Base-by-base conservation (phyloP, 2,888 invertebrate species). In the Clanis bilineata region DNA sequence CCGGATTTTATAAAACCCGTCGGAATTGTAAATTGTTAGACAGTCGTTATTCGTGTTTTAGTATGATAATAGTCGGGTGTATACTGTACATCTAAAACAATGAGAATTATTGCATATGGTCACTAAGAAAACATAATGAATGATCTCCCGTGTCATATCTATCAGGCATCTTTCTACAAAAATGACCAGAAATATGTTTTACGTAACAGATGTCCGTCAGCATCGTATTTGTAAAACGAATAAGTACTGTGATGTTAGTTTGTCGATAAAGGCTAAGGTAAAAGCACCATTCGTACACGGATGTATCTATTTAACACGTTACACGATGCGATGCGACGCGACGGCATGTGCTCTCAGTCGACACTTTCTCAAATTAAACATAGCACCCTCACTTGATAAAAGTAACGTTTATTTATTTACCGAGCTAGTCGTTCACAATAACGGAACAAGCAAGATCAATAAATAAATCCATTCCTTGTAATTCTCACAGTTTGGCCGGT, bases 401-500 rank as follows among this genome's bases (percentile, higher is more conserved):
- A 69, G 74, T 71, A 65, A 65, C 67, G 72, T 84, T 78, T 85
- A 83, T 88, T 84, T 85, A 80, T 85, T 83, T 85, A 84, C 77
- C 63, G 70, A 74, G 70, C 68, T 73, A 73, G 76, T 77, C 77
- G 75, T 71, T 73, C 77, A 82, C 78, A 83, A 82, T 88, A 90
- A 89, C 88, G 88, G 87, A 85, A 88, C 85, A 84, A 80, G 80
- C 74, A 80, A 85, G 79, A 84, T 86, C 88, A 88, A 89, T 89
- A 90, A 89, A 90, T 90, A 90, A 88, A 89, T 88, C 85, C 84
- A 84, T 90, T 90, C 83, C 86, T 82, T 84, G 90, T 89, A 89
- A 88, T 88, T 90, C 90, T 90, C 90, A 88, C 87, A 89, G 87
- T 83, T 83, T 76, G 78, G 76, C 80, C 82, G 79, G 69, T 61